phyloP scores from a whole-genome alignment of 2,888 invertebrate genomes.

The Machimus rusticus region DNA sequence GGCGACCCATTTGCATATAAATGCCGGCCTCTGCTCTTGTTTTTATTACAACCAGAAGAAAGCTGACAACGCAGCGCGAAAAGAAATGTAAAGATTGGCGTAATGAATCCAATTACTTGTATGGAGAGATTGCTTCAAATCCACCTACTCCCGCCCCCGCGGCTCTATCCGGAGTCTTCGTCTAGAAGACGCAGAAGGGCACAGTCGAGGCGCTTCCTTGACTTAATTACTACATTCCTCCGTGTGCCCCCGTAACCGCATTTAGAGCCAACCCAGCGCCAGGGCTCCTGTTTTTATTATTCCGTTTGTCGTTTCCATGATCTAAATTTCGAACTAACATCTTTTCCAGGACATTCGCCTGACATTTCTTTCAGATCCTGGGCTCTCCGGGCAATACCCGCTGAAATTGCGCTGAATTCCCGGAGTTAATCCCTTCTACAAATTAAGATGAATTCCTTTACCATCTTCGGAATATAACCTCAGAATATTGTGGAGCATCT shows the following conservation, averaged over 20 bases:
- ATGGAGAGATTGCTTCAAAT: background rate
- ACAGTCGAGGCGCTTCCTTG: background rate
- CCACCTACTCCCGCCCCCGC: background rate
- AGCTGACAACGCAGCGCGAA: background rate
- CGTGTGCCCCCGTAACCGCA: background rate
- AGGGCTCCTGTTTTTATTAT: slow-evolving; percentile 2
- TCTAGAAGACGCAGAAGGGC: background rate
- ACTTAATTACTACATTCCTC: background rate
- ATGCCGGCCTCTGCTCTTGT: background rate
- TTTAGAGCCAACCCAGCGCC: background rate
- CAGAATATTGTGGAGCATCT: slow-evolving; percentile 4
- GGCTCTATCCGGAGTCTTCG: background rate
- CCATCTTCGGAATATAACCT: background rate
- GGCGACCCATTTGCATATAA: background rate
- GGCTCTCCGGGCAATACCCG: background rate
- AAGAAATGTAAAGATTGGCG: background rate
- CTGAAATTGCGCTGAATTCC: slow-evolving; percentile 37
- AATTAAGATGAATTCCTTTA: slow-evolving; percentile 45
- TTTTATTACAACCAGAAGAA: background rate
- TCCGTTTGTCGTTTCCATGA: background rate
- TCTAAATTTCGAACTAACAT: background rate
- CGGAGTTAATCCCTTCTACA: slow-evolving; percentile 46
- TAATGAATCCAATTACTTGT: slow-evolving; percentile 4
- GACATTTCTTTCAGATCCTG: background rate
- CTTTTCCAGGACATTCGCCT: slow-evolving; percentile 9